Evolutionary conservation across 2,797 vertebrate genomes (phyloP), one percentile per base, ranked within the genome.

Genomic region (Typhlichthys eigenmanni): DNA sequence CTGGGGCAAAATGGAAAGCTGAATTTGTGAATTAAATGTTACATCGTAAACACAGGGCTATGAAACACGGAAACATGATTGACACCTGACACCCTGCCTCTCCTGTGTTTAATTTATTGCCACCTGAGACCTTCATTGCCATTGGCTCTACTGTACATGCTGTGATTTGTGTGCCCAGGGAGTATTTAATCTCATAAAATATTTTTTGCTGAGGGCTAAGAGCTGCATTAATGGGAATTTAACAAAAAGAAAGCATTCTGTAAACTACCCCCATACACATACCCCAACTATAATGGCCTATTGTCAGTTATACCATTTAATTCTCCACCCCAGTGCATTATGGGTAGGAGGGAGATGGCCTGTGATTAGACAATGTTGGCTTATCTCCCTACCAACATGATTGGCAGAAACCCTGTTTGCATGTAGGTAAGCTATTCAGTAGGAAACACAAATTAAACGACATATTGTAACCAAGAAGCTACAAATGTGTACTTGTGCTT

Each of bases 331-430:
- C 2, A 34, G 62, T 68, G 50, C 80, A 69, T 74, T 51, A 54
- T 62, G 72, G 77, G 66, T 72, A 64, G 71, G 67, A 71, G 69
- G 79, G 65, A 70, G 72, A 55, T 74, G 66, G 64, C 58, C 68
- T 68, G 61, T 67, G 69, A 85, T 68, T 83, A 76, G 78, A 81
- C 77, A 72, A 52, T 76, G 64, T 64, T 73, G 19, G 34, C 76
- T 87, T 90, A 88, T 90, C 87, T 81, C 68, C 67, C 43, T 52
- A 64, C 53, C 8, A 71, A 67, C 75, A 69, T 29, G 55, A 54
- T 75, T 85, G 78, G 78, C 80, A 78, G 58, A 55, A 71, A 47
- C 66, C 38, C 64, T 57, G 54, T 55, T 66, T 69, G 62, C 68
- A 54, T 16, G 57, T 47, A 17, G 1, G 17, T 53, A 48, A 8